Evolutionary conservation across 2,113 vertebrate genomes (phyloP).

Genomic region (Urocynchramus pylzowi): DNA sequence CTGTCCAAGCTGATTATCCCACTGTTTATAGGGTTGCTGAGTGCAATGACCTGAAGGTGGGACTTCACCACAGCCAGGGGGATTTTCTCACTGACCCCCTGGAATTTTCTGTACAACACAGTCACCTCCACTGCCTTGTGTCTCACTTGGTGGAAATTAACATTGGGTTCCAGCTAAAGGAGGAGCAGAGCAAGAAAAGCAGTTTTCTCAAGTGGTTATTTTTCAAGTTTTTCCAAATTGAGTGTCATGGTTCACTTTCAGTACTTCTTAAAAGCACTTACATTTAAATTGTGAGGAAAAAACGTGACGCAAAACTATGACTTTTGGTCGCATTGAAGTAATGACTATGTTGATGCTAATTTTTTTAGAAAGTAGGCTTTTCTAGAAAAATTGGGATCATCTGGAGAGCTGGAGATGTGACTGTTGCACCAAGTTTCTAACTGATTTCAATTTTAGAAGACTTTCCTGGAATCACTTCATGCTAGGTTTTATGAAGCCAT

Average conservation of each 20-base stretch:
- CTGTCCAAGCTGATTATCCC: accelerated
- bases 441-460: not conserved
- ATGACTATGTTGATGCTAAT: not conserved
- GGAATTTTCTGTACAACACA: not conserved
- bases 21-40: not conserved
- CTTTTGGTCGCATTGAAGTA: not conserved
- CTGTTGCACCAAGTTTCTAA: not conserved
- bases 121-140: not conserved
- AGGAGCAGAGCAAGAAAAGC: not conserved
- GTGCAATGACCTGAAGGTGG: not conserved
- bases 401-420: not conserved
- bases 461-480: not conserved
- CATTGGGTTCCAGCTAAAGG: not conserved
- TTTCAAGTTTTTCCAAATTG: not conserved
- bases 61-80: not conserved
- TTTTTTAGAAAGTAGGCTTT: not conserved
- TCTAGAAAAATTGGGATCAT: not conserved
- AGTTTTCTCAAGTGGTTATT: not conserved
- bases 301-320: not conserved
- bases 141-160: not conserved
- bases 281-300: not conserved
- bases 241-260: not conserved
- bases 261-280: not conserved
- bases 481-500: not conserved
- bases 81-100: not conserved